Percentiles rank a stretch among this genome's conserved stretches.
phyloP scores from a whole-genome alignment of 2,797 vertebrate genomes.

The Trichosurus vulpecula region DNA sequence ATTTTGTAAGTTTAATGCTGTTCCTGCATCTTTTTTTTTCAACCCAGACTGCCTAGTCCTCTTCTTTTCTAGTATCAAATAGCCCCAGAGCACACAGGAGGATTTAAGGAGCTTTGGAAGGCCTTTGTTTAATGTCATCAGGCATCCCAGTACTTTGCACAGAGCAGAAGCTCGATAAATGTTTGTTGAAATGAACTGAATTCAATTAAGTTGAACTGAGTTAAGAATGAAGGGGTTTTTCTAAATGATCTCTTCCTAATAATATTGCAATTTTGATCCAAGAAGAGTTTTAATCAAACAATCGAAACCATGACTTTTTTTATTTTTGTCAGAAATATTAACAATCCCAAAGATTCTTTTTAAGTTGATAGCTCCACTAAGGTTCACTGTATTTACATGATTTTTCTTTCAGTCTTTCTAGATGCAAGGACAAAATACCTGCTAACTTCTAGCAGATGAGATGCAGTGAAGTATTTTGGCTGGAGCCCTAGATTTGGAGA shows the following conservation, averaged over 20 bases:
- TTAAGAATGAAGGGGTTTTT: background rate
- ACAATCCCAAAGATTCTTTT: background rate
- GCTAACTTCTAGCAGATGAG: background rate
- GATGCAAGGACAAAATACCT: background rate
- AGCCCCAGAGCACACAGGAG: background rate
- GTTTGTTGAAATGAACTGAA: background rate
- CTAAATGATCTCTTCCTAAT: background rate
- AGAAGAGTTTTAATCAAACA: background rate
- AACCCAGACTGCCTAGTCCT: background rate
- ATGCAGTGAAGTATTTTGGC: background rate
- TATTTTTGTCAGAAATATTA: background rate
- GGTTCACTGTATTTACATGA: background rate
- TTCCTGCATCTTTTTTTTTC: background rate
- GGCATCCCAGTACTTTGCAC: background rate
- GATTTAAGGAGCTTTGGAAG: background rate
- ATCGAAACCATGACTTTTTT: background rate
- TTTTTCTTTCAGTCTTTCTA: background rate
- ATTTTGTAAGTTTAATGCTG: background rate
- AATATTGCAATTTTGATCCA: background rate
- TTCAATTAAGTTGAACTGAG: background rate
- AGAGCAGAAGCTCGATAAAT: background rate
- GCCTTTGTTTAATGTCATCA: background rate
- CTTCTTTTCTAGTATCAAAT: constrained; percentile 3
- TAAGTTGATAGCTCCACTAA: background rate
- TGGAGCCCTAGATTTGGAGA: background rate